phyloP scores from a whole-genome alignment of 1,140 invertebrate species.

The Camponotus pennsylvanicus region DNA sequence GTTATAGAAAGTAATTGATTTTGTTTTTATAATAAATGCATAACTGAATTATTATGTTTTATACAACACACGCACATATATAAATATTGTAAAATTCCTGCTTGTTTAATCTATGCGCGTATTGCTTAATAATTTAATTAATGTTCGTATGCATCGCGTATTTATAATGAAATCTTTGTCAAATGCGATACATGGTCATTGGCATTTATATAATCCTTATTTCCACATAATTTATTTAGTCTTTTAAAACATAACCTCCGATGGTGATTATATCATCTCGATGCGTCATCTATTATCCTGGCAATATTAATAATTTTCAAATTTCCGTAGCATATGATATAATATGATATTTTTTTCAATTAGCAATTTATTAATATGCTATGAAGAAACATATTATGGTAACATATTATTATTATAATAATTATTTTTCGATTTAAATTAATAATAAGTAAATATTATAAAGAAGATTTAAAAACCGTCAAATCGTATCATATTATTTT shows the following conservation, averaged over 20 bases:
- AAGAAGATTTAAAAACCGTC: background rate
- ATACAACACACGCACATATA: background rate
- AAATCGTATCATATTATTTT: slow-evolving; percentile 1
- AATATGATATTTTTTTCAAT: background rate
- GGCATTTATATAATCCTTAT: slow-evolving; percentile 44
- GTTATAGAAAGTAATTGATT: background rate
- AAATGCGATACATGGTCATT: slow-evolving; percentile 65
- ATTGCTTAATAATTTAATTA: slow-evolving; percentile 49
- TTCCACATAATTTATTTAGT: slow-evolving; percentile 50
- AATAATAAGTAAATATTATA: background rate
- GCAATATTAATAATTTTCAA: slow-evolving; percentile 59
- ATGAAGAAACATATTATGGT: background rate
- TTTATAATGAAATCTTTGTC: slow-evolving; percentile 10
- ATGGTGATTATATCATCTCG: slow-evolving; percentile 25
- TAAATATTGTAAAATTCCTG: background rate
- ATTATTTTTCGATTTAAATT: background rate
- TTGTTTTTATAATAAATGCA: background rate
- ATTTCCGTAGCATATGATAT: background rate
- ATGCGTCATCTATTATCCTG: slow-evolving; percentile 53
- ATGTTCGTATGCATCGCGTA: background rate
- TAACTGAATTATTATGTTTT: too few relatives aligned
- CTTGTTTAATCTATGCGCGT: background rate
- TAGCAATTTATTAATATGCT: background rate
- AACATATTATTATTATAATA: background rate
- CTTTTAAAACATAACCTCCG: slow-evolving; percentile 33